Evolutionary conservation across 2,888 invertebrate genomes (phyloP).

Genomic region (Agrochola macilenta): DNA sequence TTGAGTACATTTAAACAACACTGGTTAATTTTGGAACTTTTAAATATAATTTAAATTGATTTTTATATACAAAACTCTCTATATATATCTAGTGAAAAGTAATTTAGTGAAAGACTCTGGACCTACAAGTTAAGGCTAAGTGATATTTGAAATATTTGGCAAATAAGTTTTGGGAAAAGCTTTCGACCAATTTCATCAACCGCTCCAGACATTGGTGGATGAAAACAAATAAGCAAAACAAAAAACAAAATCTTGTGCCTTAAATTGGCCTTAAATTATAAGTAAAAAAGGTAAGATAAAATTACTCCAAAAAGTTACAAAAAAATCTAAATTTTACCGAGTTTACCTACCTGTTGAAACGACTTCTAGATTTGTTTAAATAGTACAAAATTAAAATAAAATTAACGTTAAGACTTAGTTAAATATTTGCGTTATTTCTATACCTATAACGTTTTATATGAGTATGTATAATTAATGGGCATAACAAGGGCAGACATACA

Average conservation of each 20-base stretch:
- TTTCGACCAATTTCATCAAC: slow-evolving; percentile 89
- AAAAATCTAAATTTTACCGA: slow-evolving; percentile 86
- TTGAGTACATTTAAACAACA: slow-evolving; percentile 90
- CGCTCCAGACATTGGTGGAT: slow-evolving; percentile 85
- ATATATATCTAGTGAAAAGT: slow-evolving; percentile 87
- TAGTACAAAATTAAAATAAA: slow-evolving; percentile 90
- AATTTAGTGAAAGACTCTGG: slow-evolving; percentile 89
- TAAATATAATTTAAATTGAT: slow-evolving; percentile 86
- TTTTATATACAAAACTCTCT: slow-evolving; percentile 89
- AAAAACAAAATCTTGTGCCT: slow-evolving; percentile 86
- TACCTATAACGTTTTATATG: slow-evolving; percentile 89
- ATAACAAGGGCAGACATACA: slow-evolving; percentile 81
- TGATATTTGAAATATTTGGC: slow-evolving; percentile 88
- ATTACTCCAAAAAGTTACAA: slow-evolving; percentile 82
- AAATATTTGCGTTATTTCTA: slow-evolving; percentile 88
- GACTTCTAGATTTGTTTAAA: slow-evolving; percentile 89
- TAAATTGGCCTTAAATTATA: slow-evolving; percentile 91
- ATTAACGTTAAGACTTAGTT: slow-evolving; percentile 90
- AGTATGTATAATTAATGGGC: slow-evolving; percentile 86
- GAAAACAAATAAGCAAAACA: slow-evolving; percentile 82
- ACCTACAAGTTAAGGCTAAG: slow-evolving; percentile 87
- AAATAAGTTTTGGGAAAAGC: slow-evolving; percentile 83
- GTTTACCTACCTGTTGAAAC: slow-evolving; percentile 89
- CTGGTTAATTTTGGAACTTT: slow-evolving; percentile 91
- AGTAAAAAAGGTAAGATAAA: slow-evolving; percentile 89